Base-by-base conservation (phyloP, 2,888 invertebrate species). In the Platycnemis pennipes region DNA sequence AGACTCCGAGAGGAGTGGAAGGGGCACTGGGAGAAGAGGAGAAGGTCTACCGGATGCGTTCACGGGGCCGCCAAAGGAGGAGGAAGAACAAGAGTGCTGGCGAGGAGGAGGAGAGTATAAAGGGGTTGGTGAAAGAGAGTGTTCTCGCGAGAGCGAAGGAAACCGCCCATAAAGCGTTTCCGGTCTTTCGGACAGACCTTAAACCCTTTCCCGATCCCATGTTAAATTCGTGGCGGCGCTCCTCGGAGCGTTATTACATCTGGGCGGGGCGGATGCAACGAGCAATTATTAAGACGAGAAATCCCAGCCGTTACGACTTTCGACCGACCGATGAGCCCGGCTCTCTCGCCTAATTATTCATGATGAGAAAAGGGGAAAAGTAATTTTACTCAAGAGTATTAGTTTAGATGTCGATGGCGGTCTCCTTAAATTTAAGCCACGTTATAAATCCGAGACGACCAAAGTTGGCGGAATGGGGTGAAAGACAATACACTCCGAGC, bases 91-190 rank as follows among this genome's bases (percentile, higher is more conserved):
- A 19, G 77, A 77, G 13, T 22, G 42, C 19, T 26, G 86, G 44
- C 42, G 42, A 44, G 86, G 13, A 13, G 44, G 44, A 86, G 44
- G 44, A 86, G 7, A 26, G 86, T 16, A 37, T 13, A 86, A 44
- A 16, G 13, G 13, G 4, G 86, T 7, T 0, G 16, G 37, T 0
- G 42, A 37, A 1, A 1, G 42, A 13, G 86, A 86, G 13, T 8
- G 37, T n/a, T 13, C 77, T n/a, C 13, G n/a, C 31, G 77, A 26
- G 77, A n/a, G 86, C 42, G 44, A 86, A 26, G 44, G 44, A 86
- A 86, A 86, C 44, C 86, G 11, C 37, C 16, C 86, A 86, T 86
- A 86, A 86, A 86, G 42, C 42, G 42, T 86, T 86, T 86, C 86
- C 86, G 44, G 37, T 86, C 44, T 86, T 86, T 86, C 63, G 44